Conservation (phyloP, 2,113 vertebrate genomes). For the Aepyceros melampus region DNA sequence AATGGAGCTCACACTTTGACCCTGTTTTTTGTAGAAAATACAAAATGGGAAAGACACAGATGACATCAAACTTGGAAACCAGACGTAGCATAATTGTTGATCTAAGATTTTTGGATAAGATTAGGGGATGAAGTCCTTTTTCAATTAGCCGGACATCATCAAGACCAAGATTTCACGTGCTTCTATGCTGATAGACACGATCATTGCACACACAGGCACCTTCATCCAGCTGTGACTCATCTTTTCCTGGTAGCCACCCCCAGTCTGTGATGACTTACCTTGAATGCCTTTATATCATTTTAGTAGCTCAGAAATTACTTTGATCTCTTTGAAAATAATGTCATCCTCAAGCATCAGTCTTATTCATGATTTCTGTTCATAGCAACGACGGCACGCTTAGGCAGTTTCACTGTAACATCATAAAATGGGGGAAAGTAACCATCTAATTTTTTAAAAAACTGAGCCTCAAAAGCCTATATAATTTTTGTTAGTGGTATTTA, state of each 20-base stretch:
- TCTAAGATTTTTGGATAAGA: background rate
- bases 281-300: background rate
- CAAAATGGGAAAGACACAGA: rapidly evolving
- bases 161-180: background rate
- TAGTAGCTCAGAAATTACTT: background rate
- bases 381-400: background rate
- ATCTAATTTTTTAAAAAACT: background rate
- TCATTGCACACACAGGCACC: rapidly evolving
- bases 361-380: background rate
- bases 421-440: background rate
- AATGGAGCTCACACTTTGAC: rapidly evolving
- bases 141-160: background rate
- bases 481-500: background rate
- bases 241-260: background rate
- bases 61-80: rapidly evolving
- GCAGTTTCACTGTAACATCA: background rate
- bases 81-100: rapidly evolving
- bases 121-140: background rate
- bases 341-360: too few species aligned
- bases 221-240: rapidly evolving
- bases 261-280: background rate
- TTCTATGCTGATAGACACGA: background rate
- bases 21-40: background rate
- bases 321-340: background rate
- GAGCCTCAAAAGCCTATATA: background rate